Percentiles rank a stretch among this genome's conserved stretches.
phyloP scores from a whole-genome alignment of 1,140 invertebrate species.

The Psilanteris sp. region DNA sequence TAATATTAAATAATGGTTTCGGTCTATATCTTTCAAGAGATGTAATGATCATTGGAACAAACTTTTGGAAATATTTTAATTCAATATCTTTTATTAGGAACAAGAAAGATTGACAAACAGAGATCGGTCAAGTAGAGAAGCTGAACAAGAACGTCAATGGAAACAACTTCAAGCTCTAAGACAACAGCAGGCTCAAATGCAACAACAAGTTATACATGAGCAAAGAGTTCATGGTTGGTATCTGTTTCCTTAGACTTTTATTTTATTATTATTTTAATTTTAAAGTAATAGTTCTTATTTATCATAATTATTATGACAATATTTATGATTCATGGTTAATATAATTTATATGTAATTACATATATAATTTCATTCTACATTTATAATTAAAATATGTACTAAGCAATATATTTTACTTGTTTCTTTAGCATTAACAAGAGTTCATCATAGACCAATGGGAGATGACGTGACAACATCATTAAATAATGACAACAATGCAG shows the following conservation, averaged over 20 bases:
- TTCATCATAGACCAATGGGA: conserved; percentile 81
- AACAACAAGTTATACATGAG: conserved; percentile 89
- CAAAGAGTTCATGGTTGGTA: conserved; percentile 85
- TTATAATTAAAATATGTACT: too few relatives aligned
- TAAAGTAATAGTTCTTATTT: too few relatives aligned
- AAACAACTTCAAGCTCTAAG: conserved; percentile 90
- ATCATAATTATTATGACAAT: too few relatives aligned
- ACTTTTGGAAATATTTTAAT: conserved; percentile 22
- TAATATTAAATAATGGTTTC: neutral
- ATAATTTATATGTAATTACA: neutral
- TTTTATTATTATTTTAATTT: conserved; percentile 13
- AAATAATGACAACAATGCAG: conserved; percentile 72
- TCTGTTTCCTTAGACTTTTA: too few relatives aligned
- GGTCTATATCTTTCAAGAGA: too few relatives aligned
- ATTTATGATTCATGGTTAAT: neutral
- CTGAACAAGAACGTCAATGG: conserved; percentile 92
- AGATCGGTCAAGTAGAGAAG: conserved; percentile 85
- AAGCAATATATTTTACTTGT: too few relatives aligned
- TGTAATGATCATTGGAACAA: conserved; percentile 44
- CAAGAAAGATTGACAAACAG: conserved; percentile 85
- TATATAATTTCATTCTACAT: too few relatives aligned
- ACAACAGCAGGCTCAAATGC: conserved; percentile 89
- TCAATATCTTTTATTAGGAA: conserved; percentile 79
- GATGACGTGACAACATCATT: conserved; percentile 75
- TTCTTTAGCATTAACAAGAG: conserved; percentile 80